Conservation (phyloP, 1,140 invertebrate species). For the Aphaenogaster ashmeadi region DNA sequence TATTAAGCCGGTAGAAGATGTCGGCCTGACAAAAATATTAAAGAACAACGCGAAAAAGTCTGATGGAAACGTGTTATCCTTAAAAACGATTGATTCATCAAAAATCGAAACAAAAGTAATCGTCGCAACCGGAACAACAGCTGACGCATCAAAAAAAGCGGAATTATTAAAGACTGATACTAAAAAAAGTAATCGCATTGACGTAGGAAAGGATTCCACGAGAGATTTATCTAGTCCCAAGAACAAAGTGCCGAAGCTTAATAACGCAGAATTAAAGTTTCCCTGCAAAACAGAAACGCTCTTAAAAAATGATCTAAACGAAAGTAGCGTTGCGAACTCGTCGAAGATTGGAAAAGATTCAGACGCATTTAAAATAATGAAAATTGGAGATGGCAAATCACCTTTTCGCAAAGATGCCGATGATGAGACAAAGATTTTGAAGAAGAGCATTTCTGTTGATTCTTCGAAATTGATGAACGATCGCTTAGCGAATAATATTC, state of each 20-base stretch:
- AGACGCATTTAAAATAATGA: neutral
- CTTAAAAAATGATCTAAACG: neutral
- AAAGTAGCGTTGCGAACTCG: neutral
- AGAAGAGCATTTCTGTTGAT: conserved; percentile 30
- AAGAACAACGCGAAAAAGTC: neutral
- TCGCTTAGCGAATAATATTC: neutral
- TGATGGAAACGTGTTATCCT: neutral
- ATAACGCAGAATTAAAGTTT: neutral
- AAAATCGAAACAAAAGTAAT: neutral
- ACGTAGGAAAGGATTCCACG: neutral
- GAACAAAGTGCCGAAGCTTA: neutral
- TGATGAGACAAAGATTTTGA: neutral
- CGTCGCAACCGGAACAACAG: neutral
- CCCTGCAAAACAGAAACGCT: neutral
- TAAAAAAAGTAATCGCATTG: neutral
- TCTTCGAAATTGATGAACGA: neutral
- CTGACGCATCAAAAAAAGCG: neutral
- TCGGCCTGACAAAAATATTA: neutral
- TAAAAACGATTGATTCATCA: neutral
- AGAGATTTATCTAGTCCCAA: conserved; percentile 8
- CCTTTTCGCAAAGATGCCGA: neutral
- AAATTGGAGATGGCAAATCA: neutral
- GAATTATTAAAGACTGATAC: neutral
- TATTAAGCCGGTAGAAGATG: conserved; percentile 1
- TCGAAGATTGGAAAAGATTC: conserved; percentile 2